phyloP scores from a whole-genome alignment of 1,140 invertebrate species.

The Potamilus streckersoni region DNA sequence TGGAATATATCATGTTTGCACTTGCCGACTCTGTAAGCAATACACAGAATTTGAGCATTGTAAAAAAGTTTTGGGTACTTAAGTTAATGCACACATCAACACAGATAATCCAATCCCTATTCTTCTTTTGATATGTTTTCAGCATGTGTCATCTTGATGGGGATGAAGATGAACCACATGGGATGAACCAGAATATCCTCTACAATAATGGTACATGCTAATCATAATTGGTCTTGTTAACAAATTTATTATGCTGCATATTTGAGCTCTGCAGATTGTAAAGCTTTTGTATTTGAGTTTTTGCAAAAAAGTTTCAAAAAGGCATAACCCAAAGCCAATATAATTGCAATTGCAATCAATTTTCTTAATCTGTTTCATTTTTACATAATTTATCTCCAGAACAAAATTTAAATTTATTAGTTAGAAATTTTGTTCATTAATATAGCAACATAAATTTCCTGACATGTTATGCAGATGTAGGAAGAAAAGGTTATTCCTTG shows the following conservation, averaged over 20 bases:
- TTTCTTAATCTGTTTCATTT: too few species aligned
- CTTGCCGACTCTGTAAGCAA: too few species aligned
- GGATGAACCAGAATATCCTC: constrained; percentile 60
- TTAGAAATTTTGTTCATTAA: too few species aligned
- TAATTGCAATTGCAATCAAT: too few species aligned
- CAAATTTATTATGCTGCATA: not conserved
- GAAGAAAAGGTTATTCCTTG: too few species aligned
- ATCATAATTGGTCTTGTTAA: not conserved
- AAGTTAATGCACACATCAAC: not conserved
- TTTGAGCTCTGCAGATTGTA: not conserved
- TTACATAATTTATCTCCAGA: too few species aligned
- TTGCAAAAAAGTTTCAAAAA: not conserved
- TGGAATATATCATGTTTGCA: too few species aligned
- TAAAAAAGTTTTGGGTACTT: not conserved
- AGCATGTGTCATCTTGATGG: constrained; percentile 57
- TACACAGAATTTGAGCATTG: too few species aligned
- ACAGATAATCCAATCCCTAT: not conserved
- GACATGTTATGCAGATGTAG: too few species aligned
- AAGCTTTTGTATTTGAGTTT: not conserved
- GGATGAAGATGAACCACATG: constrained; percentile 53
- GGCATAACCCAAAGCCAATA: not conserved
- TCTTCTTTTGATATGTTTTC: constrained; percentile 10
- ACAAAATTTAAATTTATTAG: too few species aligned
- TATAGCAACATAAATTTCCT: too few species aligned
- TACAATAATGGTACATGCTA: constrained; percentile 54